Percentiles rank a stretch among this genome's conserved stretches.
phyloP scores from a whole-genome alignment of 2,888 invertebrate species.

The Pimpla rufipes region DNA sequence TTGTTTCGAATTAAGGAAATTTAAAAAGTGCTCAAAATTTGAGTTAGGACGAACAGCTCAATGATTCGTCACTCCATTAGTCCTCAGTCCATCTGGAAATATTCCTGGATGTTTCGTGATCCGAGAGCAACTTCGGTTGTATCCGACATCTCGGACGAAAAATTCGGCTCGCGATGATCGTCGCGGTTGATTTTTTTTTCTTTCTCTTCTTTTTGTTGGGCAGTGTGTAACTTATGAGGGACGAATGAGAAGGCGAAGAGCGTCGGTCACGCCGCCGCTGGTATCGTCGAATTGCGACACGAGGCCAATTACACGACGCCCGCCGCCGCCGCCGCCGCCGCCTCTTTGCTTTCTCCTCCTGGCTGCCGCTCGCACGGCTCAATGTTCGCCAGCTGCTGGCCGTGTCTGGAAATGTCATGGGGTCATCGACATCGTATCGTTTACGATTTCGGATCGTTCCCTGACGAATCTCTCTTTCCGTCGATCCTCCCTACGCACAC shows the following conservation, averaged over 20 bases:
- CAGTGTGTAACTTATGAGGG: not conserved
- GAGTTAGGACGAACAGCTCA: not conserved
- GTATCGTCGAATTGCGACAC: slow-evolving; percentile 73
- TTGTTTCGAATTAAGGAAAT: not conserved
- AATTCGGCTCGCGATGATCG: not conserved
- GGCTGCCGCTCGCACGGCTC: slow-evolving; percentile 24
- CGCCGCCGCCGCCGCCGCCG: slow-evolving; percentile 75
- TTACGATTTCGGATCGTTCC: slow-evolving; percentile 63
- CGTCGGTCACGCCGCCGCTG: slow-evolving; percentile 15
- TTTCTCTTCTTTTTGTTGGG: too few species aligned
- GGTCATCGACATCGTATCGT: slow-evolving; percentile 77
- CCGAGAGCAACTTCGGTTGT: not conserved
- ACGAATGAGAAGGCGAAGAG: slow-evolving; percentile 13
- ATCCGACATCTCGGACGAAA: too few species aligned
- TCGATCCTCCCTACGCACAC: slow-evolving; percentile 33
- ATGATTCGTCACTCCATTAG: not conserved
- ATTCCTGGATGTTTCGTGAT: not conserved
- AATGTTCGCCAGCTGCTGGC: slow-evolving; percentile 26
- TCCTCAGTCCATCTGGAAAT: not conserved
- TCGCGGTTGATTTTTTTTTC: not conserved
- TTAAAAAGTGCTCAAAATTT: not conserved
- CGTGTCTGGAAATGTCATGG: slow-evolving; percentile 82
- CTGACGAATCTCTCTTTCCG: slow-evolving; percentile 63
- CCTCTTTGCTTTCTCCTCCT: slow-evolving; percentile 82
- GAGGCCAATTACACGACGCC: slow-evolving; percentile 80